These are phyloP conservation scores for Gryllus bimaculatus DNA, from an alignment of 1,140 invertebrate species.

Conservation along the genomic window DNA sequence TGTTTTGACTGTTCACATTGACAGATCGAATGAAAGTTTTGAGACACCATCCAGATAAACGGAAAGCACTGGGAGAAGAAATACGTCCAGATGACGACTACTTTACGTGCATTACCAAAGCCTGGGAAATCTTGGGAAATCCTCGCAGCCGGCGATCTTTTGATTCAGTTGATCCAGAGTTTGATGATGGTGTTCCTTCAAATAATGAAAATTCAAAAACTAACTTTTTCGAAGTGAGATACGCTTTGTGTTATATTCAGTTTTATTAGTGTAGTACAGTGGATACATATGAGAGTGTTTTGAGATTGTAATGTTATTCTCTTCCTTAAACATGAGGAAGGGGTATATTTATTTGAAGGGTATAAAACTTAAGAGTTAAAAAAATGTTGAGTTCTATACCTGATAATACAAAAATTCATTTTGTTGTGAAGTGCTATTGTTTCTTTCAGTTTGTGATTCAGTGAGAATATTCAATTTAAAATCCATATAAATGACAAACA, in stretches of 20 bases:
- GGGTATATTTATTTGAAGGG: no score
- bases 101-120: constrained; percentile 98
- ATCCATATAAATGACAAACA: no score
- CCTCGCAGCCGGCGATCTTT: constrained; percentile 74
- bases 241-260: not conserved
- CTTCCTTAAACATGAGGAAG: no score
- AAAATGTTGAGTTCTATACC: no score
- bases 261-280: no score
- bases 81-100: constrained; percentile 84
- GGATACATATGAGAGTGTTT: not conserved
- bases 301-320: no score
- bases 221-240: constrained; percentile 65
- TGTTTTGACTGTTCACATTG: no score
- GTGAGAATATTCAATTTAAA: no score
- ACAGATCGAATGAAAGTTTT: constrained; percentile 76
- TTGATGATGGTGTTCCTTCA: constrained; percentile 81
- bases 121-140: constrained; percentile 83
- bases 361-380: no score
- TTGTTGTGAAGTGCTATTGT: no score
- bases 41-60: constrained; percentile 95
- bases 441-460: no score
- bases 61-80: constrained; percentile 77
- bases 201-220: constrained; percentile 59
- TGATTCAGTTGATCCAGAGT: constrained; percentile 92
- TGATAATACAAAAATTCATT: no score